phyloP scores from a whole-genome alignment of 2,113 vertebrate genomes.

The Cervus canadensis region DNA sequence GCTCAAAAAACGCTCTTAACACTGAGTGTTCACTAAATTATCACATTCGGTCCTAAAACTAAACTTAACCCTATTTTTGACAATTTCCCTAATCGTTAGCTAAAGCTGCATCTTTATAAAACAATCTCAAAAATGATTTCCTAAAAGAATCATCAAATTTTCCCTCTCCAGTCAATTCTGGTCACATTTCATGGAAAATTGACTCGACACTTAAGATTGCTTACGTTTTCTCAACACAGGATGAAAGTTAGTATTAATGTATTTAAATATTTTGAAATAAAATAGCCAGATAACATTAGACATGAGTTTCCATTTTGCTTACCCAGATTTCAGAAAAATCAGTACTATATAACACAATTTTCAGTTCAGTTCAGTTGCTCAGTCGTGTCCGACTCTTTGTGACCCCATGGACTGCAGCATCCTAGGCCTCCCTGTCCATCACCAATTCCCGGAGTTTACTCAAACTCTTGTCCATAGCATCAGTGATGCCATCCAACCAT shows the following conservation, averaged over 20 bases:
- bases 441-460: background rate
- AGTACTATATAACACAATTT: background rate
- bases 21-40: background rate
- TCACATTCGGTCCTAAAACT: background rate
- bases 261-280: background rate
- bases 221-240: background rate
- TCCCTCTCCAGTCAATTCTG: background rate
- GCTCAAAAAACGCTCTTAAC: background rate
- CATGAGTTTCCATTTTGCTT: background rate
- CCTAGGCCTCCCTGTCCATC: background rate
- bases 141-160: background rate
- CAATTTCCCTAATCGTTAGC: background rate
- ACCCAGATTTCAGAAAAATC: background rate
- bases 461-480: background rate
- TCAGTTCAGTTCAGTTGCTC: background rate
- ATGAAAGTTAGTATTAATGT: background rate
- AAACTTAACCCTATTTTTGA: background rate
- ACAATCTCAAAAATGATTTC: background rate
- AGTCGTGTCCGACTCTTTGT: fast-evolving
- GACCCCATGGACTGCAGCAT: background rate
- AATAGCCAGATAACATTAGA: background rate
- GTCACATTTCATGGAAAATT: background rate
- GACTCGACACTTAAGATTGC: background rate
- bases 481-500: background rate
- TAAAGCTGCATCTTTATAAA: background rate